Conservation (phyloP, 2,888 invertebrate species). For the Coelopa pilipes region DNA sequence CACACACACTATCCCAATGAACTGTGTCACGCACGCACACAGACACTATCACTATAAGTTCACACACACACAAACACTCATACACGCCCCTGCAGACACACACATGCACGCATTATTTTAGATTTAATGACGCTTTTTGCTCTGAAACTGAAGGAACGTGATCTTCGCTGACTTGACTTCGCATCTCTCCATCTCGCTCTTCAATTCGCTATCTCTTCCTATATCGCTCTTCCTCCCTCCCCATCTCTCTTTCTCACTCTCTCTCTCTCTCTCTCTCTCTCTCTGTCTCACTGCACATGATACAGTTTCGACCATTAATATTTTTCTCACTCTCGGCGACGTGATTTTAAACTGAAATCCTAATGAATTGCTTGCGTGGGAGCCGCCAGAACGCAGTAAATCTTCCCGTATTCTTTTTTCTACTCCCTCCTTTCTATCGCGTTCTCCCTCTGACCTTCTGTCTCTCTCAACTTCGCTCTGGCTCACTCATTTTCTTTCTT, state of each 20-base stretch:
- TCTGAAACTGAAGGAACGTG: slow-evolving; percentile 25
- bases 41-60: neutral
- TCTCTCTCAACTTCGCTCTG: too few relatives aligned
- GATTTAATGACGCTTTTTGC: slow-evolving; percentile 32
- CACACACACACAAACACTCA: slow-evolving; percentile 12
- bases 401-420: neutral
- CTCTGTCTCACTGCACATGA: neutral
- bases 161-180: slow-evolving; percentile 2
- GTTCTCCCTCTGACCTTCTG: too few relatives aligned
- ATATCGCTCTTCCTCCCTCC: too few relatives aligned
- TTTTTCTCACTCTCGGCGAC: slow-evolving; percentile 33
- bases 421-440: neutral
- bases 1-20: neutral
- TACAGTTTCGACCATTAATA: neutral
- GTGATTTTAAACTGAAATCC: slow-evolving; percentile 34
- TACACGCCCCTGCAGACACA: slow-evolving; percentile 3
- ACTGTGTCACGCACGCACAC: slow-evolving; percentile 11
- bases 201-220: neutral
- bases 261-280: neutral
- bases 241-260: too few relatives aligned
- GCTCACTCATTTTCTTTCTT: too few relatives aligned
- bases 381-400: slow-evolving; percentile 13
- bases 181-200: too few relatives aligned
- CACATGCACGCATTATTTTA: slow-evolving; percentile 19
- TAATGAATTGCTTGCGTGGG: slow-evolving; percentile 25